Base-by-base conservation (phyloP, 2,797 vertebrate genomes). In the Xiphophorus birchmanni region DNA sequence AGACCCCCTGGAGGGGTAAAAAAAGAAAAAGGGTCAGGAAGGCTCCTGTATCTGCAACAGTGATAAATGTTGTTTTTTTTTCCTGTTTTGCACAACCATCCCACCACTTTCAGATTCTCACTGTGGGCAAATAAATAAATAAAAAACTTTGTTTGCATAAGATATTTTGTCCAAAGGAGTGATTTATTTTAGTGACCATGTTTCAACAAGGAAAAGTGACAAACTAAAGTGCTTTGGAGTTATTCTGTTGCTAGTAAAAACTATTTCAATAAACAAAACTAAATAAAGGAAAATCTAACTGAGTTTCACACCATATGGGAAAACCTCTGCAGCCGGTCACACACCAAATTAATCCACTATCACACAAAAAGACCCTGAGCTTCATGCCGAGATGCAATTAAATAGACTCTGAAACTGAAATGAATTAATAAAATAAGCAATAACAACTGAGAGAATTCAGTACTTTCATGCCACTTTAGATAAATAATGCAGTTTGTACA, bases 381-480 rank as follows among this genome's bases (percentile, higher is more conserved):
- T 69, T 26, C 10, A 12, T 42, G 21, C 11, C 2, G 40, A 69
- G 23, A 69, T 5, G 4, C 21, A 69, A 69, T 69, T 69, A 29
- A 40, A 78, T 63, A 6, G 11, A 44, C 78, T 15, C 50, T 71
- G 52, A 58, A 6, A 72, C 32, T 77, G n/a, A 72, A 44, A 83
- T 73, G 0, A 63, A 48, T 26, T 47, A 11, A 52, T 15, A 42
- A 50, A 15, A 35, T 42, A 52, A 52, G 12, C n/a, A 37, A 40
- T 10, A 67, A 50, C 35, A 44, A 71, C 32, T 63, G 37, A n/a
- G 69, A 29, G 26, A n/a, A 72, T 72, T 77, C 8, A 47, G 32
- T n/a, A 37, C 77, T 60, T 40, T 79, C n/a, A 44, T 26, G 15
- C 32, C 40, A n/a, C 23, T 72, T 4, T 26, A 5, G 5, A 54